Base-by-base conservation (phyloP, 1,140 invertebrate genomes). In the Ridgeia piscesae region DNA sequence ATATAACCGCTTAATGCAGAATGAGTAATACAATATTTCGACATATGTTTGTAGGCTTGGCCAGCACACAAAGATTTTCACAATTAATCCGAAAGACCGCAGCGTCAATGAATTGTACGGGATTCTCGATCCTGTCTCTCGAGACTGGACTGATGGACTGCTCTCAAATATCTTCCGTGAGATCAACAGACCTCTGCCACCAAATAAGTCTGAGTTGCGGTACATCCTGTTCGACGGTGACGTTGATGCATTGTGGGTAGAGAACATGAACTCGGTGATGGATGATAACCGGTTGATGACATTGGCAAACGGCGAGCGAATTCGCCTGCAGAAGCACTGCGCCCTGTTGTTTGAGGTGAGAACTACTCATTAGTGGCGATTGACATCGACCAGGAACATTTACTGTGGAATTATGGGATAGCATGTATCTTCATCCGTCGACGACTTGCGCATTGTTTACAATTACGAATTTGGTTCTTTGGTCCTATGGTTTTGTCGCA, bases 201-300 rank as follows among this genome's bases (percentile, higher is more conserved):
- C 97, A 9, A 96, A 96, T 92, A 97, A 96, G 93, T 96, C 97
- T 91, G 98, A 98, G 95, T 96, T 97, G 91, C 97, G 97, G 91
- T 99, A 98, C 94, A 98, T 98, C 93, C 96, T 98, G 89, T 99
- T 98, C 96, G 98, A 99, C 95, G 98, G 98, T 9, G 98, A 99
- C 95, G 98, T 99, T 92, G 98, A 99, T 96, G 97, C 98, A 11
- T 96, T 98, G 9, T 99, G 98, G 98, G 98, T 99, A 93, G 98
- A 99, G 96, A 99, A 99, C 95, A 98, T 99, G 98, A 99, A 99
- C 96, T 98, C 98, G 0, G 98, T 99, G 9, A 99, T 99, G 98
- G 98, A 99, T 95, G 98, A 99, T 95, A 99, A 99, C 95, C 98
- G 97, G 95, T 95, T 99, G 89, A 95, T 99, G 89, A 99, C 98